Evolutionary conservation across 2,113 vertebrate genomes (phyloP), one percentile per base, ranked within the genome.

Genomic region (Isurus oxyrinchus): DNA sequence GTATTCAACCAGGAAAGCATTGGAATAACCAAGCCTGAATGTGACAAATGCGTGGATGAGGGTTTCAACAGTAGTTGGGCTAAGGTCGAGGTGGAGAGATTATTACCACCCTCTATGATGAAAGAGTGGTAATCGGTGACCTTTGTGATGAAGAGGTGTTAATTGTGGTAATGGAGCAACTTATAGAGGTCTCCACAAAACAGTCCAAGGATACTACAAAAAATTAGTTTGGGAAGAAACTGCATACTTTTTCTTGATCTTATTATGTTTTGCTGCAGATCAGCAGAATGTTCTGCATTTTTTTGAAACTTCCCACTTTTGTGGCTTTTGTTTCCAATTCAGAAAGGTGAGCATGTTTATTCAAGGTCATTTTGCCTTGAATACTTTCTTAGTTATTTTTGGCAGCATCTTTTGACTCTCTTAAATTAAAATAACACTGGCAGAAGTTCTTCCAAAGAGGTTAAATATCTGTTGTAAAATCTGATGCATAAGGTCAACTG

Each of bases 391-490:
- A 23, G 19, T 94, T 16, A 7, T 66, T 63, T 63, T 23, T 94
- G 90, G 59, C 57, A 93, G 35, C 16, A 35, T 44, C n/a, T 63
- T 94, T 94, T 2, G 35, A 40, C 16, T 40, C 59, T 40, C 90
- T 63, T 21, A 63, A 94, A 63, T 63, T 63, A 94, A 94, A 76
- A 63, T 23, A 61, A 0, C 35, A 94, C 19, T 66, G 59, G 59
- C 16, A 94, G 59, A 94, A 40, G 21, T 23, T 23, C 59, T 40
- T 19, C n/a, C 59, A 66, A 66, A 94, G 35, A 63, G 59, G 90
- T 63, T 94, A 66, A 94, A 94, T 40, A 94, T 40, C 59, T 94
- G 21, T 44, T 94, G 19, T 63, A 66, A 63, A 94, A 63, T 94
- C 35, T 94, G 90, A 63, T 63, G 5, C 6, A 40, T 94, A 23